Conservation (phyloP, 2,797 vertebrate species). For the Rhabdomys pumilio region DNA sequence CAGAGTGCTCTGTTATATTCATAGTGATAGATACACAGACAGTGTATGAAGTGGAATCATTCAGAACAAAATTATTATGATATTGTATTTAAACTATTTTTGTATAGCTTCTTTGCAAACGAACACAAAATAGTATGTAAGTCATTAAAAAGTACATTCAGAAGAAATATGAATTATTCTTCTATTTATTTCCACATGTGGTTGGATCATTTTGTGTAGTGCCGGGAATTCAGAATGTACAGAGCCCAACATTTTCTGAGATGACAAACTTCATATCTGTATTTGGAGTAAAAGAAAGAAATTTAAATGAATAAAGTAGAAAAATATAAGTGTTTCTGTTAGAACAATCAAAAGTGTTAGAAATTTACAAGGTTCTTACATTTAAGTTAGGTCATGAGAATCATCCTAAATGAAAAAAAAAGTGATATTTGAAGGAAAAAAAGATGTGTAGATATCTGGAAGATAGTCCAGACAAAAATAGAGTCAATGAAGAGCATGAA, state of each 20-base stretch:
- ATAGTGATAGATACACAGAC: not conserved
- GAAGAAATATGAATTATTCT: not conserved
- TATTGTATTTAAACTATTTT: not conserved
- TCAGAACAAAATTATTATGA: not conserved
- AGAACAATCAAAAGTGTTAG: not conserved
- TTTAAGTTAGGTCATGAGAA: not conserved
- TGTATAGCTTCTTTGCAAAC: not conserved
- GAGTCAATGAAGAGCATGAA: not conserved
- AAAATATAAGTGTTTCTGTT: not conserved
- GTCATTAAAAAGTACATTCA: not conserved
- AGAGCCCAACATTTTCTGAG: not conserved
- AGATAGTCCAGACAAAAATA: not conserved
- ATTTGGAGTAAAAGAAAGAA: not conserved
- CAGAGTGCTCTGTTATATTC: not conserved
- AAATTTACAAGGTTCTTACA: accelerated
- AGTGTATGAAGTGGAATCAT: not conserved
- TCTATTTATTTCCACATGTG: not conserved
- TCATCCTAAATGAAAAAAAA: not conserved
- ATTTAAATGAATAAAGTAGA: not conserved
- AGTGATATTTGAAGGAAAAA: not conserved
- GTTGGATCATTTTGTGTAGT: not conserved
- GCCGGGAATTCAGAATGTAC: not conserved
- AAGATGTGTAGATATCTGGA: not conserved
- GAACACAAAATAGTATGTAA: not conserved
- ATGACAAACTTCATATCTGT: not conserved